phyloP scores from a whole-genome alignment of 2,888 invertebrate species.

The Volucella inflata region DNA sequence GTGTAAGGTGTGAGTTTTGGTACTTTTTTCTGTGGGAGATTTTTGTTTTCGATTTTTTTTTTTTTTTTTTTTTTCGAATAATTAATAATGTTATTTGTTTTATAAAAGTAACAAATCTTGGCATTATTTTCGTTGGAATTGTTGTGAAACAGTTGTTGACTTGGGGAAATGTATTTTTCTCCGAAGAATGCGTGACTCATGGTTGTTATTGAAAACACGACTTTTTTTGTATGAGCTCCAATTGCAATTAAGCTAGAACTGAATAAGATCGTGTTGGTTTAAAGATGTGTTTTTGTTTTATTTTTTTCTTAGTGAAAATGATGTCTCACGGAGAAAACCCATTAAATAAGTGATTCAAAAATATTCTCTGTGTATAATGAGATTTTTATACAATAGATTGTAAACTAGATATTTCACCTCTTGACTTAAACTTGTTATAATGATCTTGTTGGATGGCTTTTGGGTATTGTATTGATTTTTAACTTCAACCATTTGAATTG shows the following conservation, averaged over 20 bases:
- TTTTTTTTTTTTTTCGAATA: conserved; percentile 5
- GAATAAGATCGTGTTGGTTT: too few relatives aligned
- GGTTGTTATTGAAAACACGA: conserved; percentile 8
- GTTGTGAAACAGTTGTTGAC: conserved; percentile 19
- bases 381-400: too few relatives aligned
- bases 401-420: too few relatives aligned
- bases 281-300: not conserved
- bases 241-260: not conserved
- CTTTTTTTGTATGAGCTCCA: not conserved
- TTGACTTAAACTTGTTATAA: too few relatives aligned
- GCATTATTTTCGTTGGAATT: not conserved
- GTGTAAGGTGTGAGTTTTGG: conserved; percentile 1
- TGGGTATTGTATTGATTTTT: too few relatives aligned
- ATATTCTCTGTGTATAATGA: too few relatives aligned
- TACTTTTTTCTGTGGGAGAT: not conserved
- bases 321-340: too few relatives aligned
- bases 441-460: too few relatives aligned
- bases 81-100: conserved; percentile 12
- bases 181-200: not conserved
- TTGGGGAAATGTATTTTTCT: not conserved
- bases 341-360: too few relatives aligned
- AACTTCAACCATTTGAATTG: too few relatives aligned
- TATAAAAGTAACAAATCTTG: not conserved
- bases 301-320: not conserved
- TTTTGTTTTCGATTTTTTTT: not conserved